These are phyloP conservation scores for Congeria kusceri DNA, from an alignment of 2,888 invertebrate species.

Conservation along the genomic window DNA sequence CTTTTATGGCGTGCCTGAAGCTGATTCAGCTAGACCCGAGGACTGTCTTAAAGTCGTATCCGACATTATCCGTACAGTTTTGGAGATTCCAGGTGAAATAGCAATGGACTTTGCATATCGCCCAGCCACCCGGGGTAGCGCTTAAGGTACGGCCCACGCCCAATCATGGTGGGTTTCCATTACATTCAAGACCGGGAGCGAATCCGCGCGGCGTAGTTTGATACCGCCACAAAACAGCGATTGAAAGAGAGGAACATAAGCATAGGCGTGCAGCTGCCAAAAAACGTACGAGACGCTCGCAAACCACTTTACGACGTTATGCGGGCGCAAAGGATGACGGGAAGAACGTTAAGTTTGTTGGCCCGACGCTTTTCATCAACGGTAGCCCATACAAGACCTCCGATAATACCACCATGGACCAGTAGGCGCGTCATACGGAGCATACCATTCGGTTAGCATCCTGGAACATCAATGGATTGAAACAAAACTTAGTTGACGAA, in stretches of 20 bases:
- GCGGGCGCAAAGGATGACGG: neutral
- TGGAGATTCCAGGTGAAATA: too few relatives aligned
- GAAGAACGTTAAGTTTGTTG: neutral
- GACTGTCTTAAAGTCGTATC: too few relatives aligned
- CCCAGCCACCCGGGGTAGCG: neutral
- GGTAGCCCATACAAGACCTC: neutral
- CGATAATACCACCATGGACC: too few relatives aligned
- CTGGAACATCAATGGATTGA: conserved; percentile 15
- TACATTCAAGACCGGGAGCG: neutral
- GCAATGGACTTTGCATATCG: neutral
- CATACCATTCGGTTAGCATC: neutral
- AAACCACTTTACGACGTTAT: conserved; percentile 1
- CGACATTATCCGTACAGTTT: too few relatives aligned
- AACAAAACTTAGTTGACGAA: neutral
- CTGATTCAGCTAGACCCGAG: too few relatives aligned
- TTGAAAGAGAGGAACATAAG: neutral
- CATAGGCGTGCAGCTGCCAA: conserved; percentile 5
- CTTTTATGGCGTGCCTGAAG: too few relatives aligned
- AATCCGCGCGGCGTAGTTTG: neutral
- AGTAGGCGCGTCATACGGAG: neutral
- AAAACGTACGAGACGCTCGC: neutral
- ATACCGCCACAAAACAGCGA: neutral
- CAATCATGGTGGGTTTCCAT: neutral
- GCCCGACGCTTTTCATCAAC: neutral
- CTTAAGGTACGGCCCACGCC: neutral